Percentiles rank a stretch among this genome's conserved stretches.
Evolutionary conservation across 2,888 invertebrate genomes (phyloP).

Genomic region (Dasysyrphus tricinctus): DNA sequence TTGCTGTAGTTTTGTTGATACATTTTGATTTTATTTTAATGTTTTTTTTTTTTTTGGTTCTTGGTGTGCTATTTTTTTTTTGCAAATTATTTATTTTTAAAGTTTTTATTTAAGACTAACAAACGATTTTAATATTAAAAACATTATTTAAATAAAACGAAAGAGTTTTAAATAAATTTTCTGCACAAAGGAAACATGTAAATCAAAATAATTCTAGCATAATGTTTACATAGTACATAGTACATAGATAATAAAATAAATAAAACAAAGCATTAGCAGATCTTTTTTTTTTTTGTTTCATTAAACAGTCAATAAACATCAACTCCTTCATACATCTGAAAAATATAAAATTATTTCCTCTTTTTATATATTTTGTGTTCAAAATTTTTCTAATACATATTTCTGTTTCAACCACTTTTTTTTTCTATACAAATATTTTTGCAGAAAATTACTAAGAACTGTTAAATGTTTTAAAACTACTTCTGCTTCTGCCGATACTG

Average conservation of each 20-base stretch:
- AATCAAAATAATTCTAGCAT: neutral
- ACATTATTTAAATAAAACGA: neutral
- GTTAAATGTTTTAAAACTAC: slow-evolving; percentile 71
- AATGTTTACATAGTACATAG: too few relatives aligned
- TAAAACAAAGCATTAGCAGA: slow-evolving; percentile 32
- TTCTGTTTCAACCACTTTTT: slow-evolving; percentile 18
- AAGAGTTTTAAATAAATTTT: neutral
- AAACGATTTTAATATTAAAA: neutral
- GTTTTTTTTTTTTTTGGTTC: slow-evolving; percentile 19
- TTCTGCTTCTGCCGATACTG: slow-evolving; percentile 66
- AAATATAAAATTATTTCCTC: neutral
- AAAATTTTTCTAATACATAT: slow-evolving; percentile 14
- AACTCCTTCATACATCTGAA: neutral
- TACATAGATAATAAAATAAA: too few relatives aligned
- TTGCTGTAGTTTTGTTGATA: slow-evolving; percentile 29
- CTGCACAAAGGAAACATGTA: neutral
- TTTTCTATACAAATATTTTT: slow-evolving; percentile 46
- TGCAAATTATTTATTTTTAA: neutral
- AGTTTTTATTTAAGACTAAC: neutral
- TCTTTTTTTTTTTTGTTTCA: slow-evolving; percentile 41
- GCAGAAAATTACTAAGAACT: slow-evolving; percentile 69
- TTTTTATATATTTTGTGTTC: neutral
- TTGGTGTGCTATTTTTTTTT: neutral
- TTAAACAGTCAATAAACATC: slow-evolving; percentile 64
- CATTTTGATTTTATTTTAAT: slow-evolving; percentile 21